Evolutionary conservation across 2,113 vertebrate species (phyloP).

Genomic region (Helogale parvula): DNA sequence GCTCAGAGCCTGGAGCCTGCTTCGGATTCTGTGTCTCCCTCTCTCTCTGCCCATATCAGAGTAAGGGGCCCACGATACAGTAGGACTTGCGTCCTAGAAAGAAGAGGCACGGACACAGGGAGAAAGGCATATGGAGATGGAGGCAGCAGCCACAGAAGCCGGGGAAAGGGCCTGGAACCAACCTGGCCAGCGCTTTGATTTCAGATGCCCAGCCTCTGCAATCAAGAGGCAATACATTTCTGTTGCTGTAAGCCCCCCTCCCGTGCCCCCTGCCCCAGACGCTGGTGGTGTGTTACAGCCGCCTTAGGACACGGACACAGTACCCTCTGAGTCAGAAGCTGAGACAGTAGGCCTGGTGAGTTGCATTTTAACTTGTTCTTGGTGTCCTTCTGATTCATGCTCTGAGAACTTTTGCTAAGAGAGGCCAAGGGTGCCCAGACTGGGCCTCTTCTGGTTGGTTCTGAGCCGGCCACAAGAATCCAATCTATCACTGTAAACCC

Average conservation of each 20-base stretch:
- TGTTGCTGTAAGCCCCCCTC: not conserved
- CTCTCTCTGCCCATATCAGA: not conserved
- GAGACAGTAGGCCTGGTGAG: not conserved
- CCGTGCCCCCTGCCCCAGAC: no score
- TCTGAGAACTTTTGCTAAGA: not conserved
- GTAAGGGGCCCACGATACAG: not conserved
- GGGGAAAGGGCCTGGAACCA: no score
- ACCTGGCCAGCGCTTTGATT: not conserved
- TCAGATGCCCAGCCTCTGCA: not conserved
- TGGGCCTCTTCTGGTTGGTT: not conserved
- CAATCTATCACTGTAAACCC: not conserved
- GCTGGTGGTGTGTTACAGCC: not conserved
- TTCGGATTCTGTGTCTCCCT: no score
- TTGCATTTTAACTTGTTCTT: accelerated
- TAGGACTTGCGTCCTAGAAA: not conserved
- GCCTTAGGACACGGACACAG: not conserved
- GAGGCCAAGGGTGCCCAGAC: accelerated
- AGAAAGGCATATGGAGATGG: accelerated
- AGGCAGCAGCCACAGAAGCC: not conserved
- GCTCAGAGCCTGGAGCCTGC: no score
- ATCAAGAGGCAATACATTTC: not conserved
- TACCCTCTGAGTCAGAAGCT: not conserved
- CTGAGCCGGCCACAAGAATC: not conserved
- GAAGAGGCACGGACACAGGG: not conserved
- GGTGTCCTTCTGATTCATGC: accelerated